Base-by-base conservation (phyloP, 2,113 vertebrate species). In the Chionomys nivalis region DNA sequence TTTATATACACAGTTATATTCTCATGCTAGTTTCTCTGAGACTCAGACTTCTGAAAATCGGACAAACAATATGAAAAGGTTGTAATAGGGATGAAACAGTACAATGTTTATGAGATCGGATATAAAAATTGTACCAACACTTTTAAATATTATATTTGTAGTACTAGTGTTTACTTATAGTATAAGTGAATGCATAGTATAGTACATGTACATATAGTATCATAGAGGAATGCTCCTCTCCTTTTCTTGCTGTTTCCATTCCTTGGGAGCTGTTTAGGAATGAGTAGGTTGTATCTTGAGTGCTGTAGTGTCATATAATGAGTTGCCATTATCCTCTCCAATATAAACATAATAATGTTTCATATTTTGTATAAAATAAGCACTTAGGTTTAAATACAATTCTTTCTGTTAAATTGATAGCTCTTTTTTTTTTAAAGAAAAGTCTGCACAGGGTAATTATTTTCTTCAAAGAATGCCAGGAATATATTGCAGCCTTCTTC, bases 391-490 rank as follows among this genome's bases (percentile, higher is more conserved):
- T 97, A 97, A 97, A 82, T 21, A 94, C 88, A 49, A 92, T 33
- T 85, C 83, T 97, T 97, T 97, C 86, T 97, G n/a, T 88, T 96
- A 98, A 96, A 96, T 97, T 3, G 9, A 96, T 97, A 93, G 33
- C 31, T 93, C 90, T 93, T 52, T 47, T 47, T 47, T 47, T 94
- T 93, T 93, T 19, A 33, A 58, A 58, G 19, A 97, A 91, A 96
- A 95, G 93, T 95, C 28, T 85, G 49, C 90, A 31, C 3, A 5
- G 75, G 77, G 0, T 95, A 91, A 96, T 77, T 68, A 97, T 85
- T 95, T 97, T 97, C 97, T 95, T 88, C 85, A 87, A 97, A 95
- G 96, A 94, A 65, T 89, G 93, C 78, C 95, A 96, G 96, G 95
- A 96, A 78, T 96, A 81, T 93, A 94, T 79, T 94, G 91, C 68